A percentile compares a stretch with the other conserved stretches of the same genome.
These are phyloP conservation scores for Phragmatobia fuliginosa DNA, from an alignment of 2,888 invertebrate genomes.

Conservation along the genomic window DNA sequence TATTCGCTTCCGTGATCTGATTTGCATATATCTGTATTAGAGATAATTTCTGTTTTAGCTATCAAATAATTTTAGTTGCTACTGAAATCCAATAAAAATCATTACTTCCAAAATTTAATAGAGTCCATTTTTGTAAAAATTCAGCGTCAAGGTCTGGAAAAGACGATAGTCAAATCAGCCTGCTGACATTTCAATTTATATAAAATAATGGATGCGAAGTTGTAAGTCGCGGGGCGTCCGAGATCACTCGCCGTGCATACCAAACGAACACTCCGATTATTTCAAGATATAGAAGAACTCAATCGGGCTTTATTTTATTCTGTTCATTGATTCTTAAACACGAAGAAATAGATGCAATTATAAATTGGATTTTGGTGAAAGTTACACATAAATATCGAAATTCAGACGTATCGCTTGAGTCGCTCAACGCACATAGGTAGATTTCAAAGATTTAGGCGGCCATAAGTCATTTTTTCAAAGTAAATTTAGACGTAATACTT, in stretches of 20 bases:
- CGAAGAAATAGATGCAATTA: not conserved
- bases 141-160: constrained; percentile 30
- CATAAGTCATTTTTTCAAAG: too few relatives aligned
- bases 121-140: constrained; percentile 15
- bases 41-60: not conserved
- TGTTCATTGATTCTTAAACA: not conserved
- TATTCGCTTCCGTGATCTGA: not conserved
- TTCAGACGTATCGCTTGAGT: too few relatives aligned
- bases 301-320: constrained; percentile 22
- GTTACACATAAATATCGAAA: too few relatives aligned
- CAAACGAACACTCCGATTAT: constrained; percentile 44
- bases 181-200: constrained; percentile 75
- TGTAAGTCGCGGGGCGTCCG: constrained; percentile 59
- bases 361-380: too few relatives aligned
- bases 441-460: too few relatives aligned
- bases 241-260: constrained; percentile 55
- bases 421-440: too few relatives aligned
- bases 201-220: constrained; percentile 67
- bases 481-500: too few relatives aligned
- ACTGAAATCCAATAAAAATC: not conserved
- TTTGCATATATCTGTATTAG: not conserved
- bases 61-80: not conserved
- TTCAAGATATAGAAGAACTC: constrained; percentile 29
- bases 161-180: constrained; percentile 58
- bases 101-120: not conserved